phyloP scores from a whole-genome alignment of 2,113 vertebrate genomes.

The Oncorhynchus keta region DNA sequence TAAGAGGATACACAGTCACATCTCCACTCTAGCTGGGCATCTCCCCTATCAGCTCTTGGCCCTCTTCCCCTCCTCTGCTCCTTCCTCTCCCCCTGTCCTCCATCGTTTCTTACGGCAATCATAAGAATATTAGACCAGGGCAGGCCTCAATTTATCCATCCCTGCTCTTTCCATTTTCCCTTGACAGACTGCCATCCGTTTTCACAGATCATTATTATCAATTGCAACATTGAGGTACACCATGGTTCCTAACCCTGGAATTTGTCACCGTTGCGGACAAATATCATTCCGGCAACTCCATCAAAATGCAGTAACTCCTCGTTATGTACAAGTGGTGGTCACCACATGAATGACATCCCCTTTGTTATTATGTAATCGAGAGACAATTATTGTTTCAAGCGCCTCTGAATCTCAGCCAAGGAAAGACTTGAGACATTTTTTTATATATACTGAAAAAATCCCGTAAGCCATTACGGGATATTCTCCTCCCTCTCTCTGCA shows the following conservation, averaged over 20 bases:
- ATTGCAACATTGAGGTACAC: conserved; percentile 49
- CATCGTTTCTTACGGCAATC: conserved; percentile 27
- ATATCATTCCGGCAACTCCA: conserved; percentile 3
- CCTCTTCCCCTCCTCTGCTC: conserved; percentile 19
- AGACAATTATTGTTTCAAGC: conserved; percentile 25
- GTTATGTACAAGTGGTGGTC: conserved; percentile 12
- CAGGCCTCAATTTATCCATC: conserved; percentile 29
- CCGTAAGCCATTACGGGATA: conserved; percentile 41
- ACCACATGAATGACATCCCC: conserved; percentile 11
- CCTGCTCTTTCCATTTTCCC: too few species aligned
- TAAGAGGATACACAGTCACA: conserved; percentile 53
- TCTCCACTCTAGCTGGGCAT: background rate
- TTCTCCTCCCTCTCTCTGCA: conserved; percentile 7
- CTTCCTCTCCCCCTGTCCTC: too few species aligned
- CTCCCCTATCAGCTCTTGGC: conserved; percentile 22
- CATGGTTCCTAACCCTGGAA: conserved; percentile 32
- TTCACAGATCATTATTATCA: conserved; percentile 41
- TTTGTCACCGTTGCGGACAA: conserved; percentile 25
- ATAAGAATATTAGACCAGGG: conserved; percentile 56
- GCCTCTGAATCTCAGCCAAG: conserved; percentile 27
- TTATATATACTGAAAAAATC: conserved; percentile 41
- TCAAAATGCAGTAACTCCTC: conserved; percentile 12
- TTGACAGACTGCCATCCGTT: conserved; percentile 35
- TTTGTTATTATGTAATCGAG: conserved; percentile 31
- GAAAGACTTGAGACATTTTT: conserved; percentile 19